A percentile compares a stretch with the other conserved stretches of the same genome.
Conservation (phyloP, 1,140 invertebrate genomes). For the Lepeophtheirus salmonis region DNA sequence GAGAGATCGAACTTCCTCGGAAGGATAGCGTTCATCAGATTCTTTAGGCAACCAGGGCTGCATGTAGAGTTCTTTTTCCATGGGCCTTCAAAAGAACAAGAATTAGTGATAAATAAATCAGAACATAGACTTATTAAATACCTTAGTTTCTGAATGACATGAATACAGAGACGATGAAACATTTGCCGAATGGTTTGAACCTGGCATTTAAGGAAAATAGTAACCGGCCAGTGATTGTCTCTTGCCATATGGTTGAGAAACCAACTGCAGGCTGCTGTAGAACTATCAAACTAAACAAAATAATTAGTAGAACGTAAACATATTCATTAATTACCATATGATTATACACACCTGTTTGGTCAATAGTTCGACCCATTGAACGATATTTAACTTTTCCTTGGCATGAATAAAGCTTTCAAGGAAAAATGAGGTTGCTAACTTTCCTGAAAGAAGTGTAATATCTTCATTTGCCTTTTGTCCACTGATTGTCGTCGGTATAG, state of each 20-base stretch:
- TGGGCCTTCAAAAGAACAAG: constrained; percentile 6
- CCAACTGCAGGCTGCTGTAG: constrained; percentile 73
- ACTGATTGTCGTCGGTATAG: constrained; percentile 68
- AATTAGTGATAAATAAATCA: background rate
- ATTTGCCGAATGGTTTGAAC: constrained; percentile 87
- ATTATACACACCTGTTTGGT: constrained; percentile 79
- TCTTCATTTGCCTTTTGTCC: constrained; percentile 39
- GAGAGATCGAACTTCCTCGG: background rate
- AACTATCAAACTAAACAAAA: constrained; percentile 29
- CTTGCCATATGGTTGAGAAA: constrained; percentile 77
- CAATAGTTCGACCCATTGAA: constrained; percentile 81
- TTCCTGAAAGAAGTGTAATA: constrained; percentile 61
- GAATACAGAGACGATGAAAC: constrained; percentile 77
- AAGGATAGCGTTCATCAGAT: background rate
- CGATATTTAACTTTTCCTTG: constrained; percentile 90
- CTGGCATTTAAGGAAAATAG: constrained; percentile 82
- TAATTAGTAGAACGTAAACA: no score
- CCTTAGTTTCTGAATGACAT: constrained; percentile 72
- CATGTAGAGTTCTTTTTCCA: constrained; percentile 13
- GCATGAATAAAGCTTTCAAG: constrained; percentile 90
- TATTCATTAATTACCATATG: no score
- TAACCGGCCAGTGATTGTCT: constrained; percentile 82
- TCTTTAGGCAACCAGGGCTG: constrained; percentile 13
- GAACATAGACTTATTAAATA: constrained; percentile 25
- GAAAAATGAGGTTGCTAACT: constrained; percentile 78